These are phyloP conservation scores for Apoda limacodes DNA, from an alignment of 2,888 invertebrate genomes.

Conservation along the genomic window DNA sequence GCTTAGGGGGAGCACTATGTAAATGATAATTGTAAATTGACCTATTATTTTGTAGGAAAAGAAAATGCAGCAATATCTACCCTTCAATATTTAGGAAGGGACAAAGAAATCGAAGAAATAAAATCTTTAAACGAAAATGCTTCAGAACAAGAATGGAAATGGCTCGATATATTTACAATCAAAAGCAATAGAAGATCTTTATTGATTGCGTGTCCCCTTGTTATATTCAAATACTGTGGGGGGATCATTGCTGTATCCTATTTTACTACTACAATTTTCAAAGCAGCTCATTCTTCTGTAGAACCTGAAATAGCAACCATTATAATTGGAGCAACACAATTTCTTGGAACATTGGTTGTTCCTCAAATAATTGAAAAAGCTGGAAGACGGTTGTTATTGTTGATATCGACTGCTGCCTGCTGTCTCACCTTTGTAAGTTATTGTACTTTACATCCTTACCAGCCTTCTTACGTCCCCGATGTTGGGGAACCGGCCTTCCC, in stretches of 20 bases:
- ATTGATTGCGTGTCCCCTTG: conserved; percentile 26
- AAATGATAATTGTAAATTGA: too few relatives aligned
- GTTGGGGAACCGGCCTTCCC: too few relatives aligned
- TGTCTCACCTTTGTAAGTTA: conserved; percentile 32
- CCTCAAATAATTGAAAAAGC: conserved; percentile 33
- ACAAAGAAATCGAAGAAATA: conserved; percentile 26
- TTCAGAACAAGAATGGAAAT: conserved; percentile 23
- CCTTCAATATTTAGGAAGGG: conserved; percentile 28
- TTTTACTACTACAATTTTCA: conserved; percentile 33
- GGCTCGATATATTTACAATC: conserved; percentile 27
- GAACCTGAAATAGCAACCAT: conserved; percentile 33
- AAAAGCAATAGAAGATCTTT: conserved; percentile 32
- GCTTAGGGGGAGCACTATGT: too few relatives aligned
- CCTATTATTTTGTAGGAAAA: conserved; percentile 24
- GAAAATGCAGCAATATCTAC: conserved; percentile 23
- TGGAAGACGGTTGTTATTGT: conserved; percentile 31
- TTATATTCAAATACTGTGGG: conserved; percentile 31
- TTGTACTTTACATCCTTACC: not conserved
- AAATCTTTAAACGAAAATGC: conserved; percentile 19
- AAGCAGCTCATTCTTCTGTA: conserved; percentile 29
- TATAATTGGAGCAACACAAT: conserved; percentile 30
- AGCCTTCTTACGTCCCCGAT: too few relatives aligned
- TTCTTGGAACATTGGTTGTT: conserved; percentile 27
- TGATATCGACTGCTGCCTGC: conserved; percentile 29
- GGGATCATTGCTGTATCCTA: conserved; percentile 29